These are phyloP conservation scores for Drosophila conformis DNA, from an alignment of 2,888 invertebrate species.

Conservation along the genomic window DNA sequence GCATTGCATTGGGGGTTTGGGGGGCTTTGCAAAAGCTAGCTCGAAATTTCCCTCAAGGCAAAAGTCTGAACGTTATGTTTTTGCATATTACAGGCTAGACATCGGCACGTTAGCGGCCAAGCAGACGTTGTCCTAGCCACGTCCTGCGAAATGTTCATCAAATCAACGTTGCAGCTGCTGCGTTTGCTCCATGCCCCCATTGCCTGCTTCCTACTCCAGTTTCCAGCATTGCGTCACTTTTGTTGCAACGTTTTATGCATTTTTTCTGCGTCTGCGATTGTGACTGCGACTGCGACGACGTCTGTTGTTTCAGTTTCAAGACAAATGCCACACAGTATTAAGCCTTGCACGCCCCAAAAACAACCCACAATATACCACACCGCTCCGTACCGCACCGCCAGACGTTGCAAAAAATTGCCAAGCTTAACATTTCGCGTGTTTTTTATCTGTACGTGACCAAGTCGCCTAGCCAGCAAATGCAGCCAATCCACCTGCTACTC, in stretches of 20 bases:
- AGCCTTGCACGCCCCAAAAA: constrained; percentile 53
- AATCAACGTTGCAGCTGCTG: constrained; percentile 78
- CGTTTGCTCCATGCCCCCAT: constrained; percentile 12
- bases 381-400: constrained; percentile 26
- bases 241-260: constrained; percentile 80
- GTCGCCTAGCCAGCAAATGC: constrained; percentile 74
- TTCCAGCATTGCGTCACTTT: constrained; percentile 51
- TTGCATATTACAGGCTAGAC: constrained; percentile 74
- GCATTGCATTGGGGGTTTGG: constrained; percentile 49
- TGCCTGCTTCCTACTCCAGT: background rate
- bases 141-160: constrained; percentile 71
- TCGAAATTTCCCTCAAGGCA: constrained; percentile 72
- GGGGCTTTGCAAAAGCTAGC: constrained; percentile 14
- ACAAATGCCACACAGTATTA: constrained; percentile 79
- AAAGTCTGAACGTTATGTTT: constrained; percentile 65
- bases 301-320: constrained; percentile 78
- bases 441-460: constrained; percentile 71
- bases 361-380: constrained; percentile 22
- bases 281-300: constrained; percentile 58
- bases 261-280: constrained; percentile 73
- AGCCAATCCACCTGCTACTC: constrained; percentile 34
- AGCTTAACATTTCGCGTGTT: constrained; percentile 79
- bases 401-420: constrained; percentile 71
- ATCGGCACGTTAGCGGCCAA: constrained; percentile 64
- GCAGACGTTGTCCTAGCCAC: constrained; percentile 54